These are phyloP conservation scores for Leptothorax acervorum DNA, from an alignment of 2,888 invertebrate species.

Conservation along the genomic window DNA sequence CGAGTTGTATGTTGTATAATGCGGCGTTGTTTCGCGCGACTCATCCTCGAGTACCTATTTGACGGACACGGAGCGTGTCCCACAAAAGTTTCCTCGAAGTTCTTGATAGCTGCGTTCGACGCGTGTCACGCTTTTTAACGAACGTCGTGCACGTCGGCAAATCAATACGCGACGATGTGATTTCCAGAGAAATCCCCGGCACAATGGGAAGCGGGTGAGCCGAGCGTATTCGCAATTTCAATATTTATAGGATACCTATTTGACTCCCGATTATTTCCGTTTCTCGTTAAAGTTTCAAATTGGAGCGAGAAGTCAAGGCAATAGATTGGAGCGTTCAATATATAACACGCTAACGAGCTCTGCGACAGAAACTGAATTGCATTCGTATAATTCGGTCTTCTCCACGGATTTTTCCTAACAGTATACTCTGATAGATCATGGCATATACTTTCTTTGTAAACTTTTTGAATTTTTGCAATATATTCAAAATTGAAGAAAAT, in stretches of 20 bases:
- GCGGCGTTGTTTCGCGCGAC: constrained; percentile 22
- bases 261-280: neutral
- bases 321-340: neutral
- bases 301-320: neutral
- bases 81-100: constrained; percentile 76
- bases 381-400: too few species aligned
- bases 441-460: too few species aligned
- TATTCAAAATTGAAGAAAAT: too few species aligned
- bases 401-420: too few species aligned
- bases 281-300: constrained; percentile 3
- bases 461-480: too few species aligned
- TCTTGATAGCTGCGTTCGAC: constrained; percentile 43
- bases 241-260: constrained; percentile 21
- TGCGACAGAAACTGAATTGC: neutral
- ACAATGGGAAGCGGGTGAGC: neutral
- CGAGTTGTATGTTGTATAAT: neutral
- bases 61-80: constrained; percentile 80
- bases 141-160: constrained; percentile 21
- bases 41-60: constrained; percentile 17
- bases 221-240: neutral
- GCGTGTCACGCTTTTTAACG: constrained; percentile 49
- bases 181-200: constrained; percentile 23
- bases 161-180: constrained; percentile 41
- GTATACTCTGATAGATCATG: too few species aligned
- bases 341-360: neutral